Evolutionary conservation across 2,113 vertebrate species (phyloP), one percentile per base, ranked within the genome.

Genomic region (Oceanites oceanicus): DNA sequence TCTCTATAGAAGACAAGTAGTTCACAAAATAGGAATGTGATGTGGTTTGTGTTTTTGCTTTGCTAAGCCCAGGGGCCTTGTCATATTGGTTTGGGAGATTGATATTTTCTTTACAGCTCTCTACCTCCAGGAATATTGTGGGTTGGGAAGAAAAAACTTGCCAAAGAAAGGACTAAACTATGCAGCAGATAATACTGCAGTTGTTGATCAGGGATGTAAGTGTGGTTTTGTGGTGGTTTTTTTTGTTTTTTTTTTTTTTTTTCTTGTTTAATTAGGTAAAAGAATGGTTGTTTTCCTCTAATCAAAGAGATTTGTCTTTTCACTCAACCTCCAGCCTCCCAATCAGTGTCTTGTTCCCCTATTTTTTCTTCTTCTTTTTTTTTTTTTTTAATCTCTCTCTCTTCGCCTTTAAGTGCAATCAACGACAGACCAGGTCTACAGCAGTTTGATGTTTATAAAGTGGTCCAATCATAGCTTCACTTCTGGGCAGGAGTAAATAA

Each of bases 401-500:
- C 32, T 63, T 50, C n/a, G 10, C 7, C 22, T 79, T 74, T 66
- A 84, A 87, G 65, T 36, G 76, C 56, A 73, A 87, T 90, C 86
- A 92, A 74, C 79, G 66, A 11, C 72, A 68, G 79, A 30, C 40
- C 79, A 66, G 63, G 79, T 87, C 77, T 95, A 55, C 40, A 76
- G 92, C 82, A 80, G 81, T 93, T 88, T 92, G 96, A 92, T 96
- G 78, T 97, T 97, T 97, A 95, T 93, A 83, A 95, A 97, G 90
- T 70, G 86, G 45, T 95, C 86, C 94, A 92, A 96, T 97, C 95
- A 95, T 59, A 72, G 80, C 86, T 91, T 96, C 94, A 94, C 76
- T 96, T 96, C 94, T 88, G 92, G 94, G 83, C 93, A 94, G 92
- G 77, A 93, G 94, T 95, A 96, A 97, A 97, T 96, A 97, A 97